Base-by-base conservation (phyloP, 2,113 vertebrate genomes). In the Centropristis striata region DNA sequence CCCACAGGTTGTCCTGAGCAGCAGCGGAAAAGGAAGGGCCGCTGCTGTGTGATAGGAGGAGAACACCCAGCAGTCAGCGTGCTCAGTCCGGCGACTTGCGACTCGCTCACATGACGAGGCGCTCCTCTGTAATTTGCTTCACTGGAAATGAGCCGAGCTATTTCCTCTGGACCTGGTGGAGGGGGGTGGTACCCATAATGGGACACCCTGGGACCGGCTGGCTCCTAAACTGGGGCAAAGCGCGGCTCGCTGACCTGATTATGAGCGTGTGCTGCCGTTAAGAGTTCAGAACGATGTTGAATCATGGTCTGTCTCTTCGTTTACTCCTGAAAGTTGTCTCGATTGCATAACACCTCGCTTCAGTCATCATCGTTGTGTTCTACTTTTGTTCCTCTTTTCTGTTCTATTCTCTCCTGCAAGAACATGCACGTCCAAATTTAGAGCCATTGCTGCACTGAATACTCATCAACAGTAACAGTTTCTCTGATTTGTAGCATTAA, bases 131-230 rank as follows among this genome's bases (percentile, higher is more conserved):
- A 79, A 88, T 92, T 91, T 90, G 74, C 65, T 60, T 37, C 44
- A 41, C 84, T 89, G 84, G 87, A 89, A 92, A 92, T 93, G 86
- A 90, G 88, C 57, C 60, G 42, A 86, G 71, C 60, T 65, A 92
- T 94, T 94, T 93, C 92, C 91, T 94, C 67, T 73, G 61, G 70
- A 66, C 77, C 61, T 63, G 66, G 59, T 50, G 10, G 42, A 12
- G 37, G 69, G 64, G 49, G 60, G 55, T 61, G 78, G 74, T 78
- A 78, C 65, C 25, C 64, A 66, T 84, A 86, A 88, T 77, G 78
- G 66, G 59, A 81, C 83, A 75, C 44, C 70, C 51, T 63, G 90
- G 71, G 71, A 65, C 69, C 7, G 3, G 68, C 74, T n/a, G 54
- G 47, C 74, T 73, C 42, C 63, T 53, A 59, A 77, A 71, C 28